A percentile compares a stretch with the other conserved stretches of the same genome.
Conservation (phyloP, 1,140 invertebrate genomes). For the Diprion similis region DNA sequence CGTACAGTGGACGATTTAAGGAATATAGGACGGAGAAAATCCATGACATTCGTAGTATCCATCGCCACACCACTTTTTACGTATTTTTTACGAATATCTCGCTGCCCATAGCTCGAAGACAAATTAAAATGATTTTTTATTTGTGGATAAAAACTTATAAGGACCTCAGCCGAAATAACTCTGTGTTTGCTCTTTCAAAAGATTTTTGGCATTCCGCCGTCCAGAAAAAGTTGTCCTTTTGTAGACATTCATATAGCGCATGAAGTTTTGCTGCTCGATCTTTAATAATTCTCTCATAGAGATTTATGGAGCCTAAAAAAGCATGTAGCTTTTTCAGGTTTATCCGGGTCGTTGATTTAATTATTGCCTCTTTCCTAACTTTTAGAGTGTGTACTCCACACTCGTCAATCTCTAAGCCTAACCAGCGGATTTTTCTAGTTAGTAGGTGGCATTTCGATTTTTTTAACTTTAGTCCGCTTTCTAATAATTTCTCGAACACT, state of each 20-base stretch:
- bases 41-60: too few relatives aligned
- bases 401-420: constrained; percentile 37
- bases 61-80: too few relatives aligned
- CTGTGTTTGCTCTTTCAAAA: too few relatives aligned
- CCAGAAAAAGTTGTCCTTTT: too few relatives aligned
- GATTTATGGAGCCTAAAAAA: constrained; percentile 41
- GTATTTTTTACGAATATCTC: too few relatives aligned
- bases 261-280: constrained; percentile 14
- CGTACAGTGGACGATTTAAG: too few relatives aligned
- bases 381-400: constrained; percentile 34
- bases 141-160: constrained; percentile 31
- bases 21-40: too few relatives aligned
- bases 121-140: too few relatives aligned
- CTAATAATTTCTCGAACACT: background rate
- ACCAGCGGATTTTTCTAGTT: constrained; percentile 34
- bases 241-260: too few relatives aligned
- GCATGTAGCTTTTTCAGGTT: constrained; percentile 36
- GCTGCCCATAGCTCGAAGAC: too few relatives aligned
- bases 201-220: too few relatives aligned
- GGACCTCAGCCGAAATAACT: constrained; percentile 31
- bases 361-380: constrained; percentile 35
- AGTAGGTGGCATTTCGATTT: constrained; percentile 41
- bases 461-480: constrained; percentile 10
- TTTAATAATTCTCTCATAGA: constrained; percentile 21
- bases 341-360: constrained; percentile 26